Evolutionary conservation across 2,113 vertebrate species (phyloP), one percentile per base, ranked within the genome.

Genomic region (Oriolus oriolus): DNA sequence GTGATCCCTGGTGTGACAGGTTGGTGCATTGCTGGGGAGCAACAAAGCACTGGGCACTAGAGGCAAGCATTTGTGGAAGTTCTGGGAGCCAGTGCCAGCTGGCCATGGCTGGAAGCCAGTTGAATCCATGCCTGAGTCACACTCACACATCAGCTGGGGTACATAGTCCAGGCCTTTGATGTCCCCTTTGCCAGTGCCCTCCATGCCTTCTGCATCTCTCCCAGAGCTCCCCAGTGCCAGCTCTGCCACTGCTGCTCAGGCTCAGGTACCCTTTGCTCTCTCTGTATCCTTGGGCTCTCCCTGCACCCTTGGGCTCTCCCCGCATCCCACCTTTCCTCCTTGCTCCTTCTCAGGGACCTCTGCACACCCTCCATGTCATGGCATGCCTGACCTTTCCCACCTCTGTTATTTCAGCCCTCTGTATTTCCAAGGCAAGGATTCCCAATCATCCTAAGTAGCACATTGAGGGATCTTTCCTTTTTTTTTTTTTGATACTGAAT

Each of bases 341-440:
- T 76, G 33, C 16, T 39, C 35, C n/a, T 92, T 54, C 59, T 65
- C 30, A 27, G 33, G 21, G 15, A 64, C 15, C 60, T 84, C 44
- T 41, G 44, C 42, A 56, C 30, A 42, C 64, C 24, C 3, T 44
- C 33, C 14, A 27, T 1, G 2, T 57, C 30, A 42, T 26, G 21
- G 45, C 3, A 4, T 39, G 14, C 21, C 76, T 95, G 80, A 52
- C 28, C 47, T 61, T 87, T 84, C 23, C 33, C 39, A 71, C 8
- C 39, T 66, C 49, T 33, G 33, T 47, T 70, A 35, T 71, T 75
- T 49, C 57, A 84, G 27, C 14, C 35, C 22, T 64, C 42, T 52
- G 39, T 74, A 76, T 77, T 87, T 88, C 53, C 39, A 83, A 90
- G 60, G 70, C 50, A 45, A 87, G 57, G 50, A 87, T 68, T 90